A percentile compares a stretch with the other conserved stretches of the same genome.
phyloP scores from a whole-genome alignment of 2,888 invertebrate species.

The Drosophila nr. perissopoda region DNA sequence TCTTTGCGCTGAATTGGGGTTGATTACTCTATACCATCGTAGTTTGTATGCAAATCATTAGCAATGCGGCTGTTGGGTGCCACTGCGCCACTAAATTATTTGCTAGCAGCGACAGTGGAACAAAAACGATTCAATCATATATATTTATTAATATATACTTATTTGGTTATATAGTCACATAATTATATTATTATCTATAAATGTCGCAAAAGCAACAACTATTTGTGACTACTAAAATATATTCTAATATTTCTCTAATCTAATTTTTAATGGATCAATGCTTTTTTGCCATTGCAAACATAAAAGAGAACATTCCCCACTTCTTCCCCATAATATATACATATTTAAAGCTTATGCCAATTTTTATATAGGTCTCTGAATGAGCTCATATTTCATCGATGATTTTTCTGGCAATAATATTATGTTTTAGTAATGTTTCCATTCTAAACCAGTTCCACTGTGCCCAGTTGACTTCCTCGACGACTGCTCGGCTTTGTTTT shows the following conservation, averaged over 20 bases:
- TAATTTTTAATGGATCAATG: background rate
- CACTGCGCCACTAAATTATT: slow-evolving; percentile 24
- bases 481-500: slow-evolving; percentile 22
- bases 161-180: background rate
- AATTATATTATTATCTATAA: background rate
- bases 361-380: background rate
- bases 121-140: background rate
- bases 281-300: background rate
- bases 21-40: slow-evolving; percentile 51
- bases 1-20: slow-evolving; percentile 59
- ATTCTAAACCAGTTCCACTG: slow-evolving; percentile 45
- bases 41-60: slow-evolving; percentile 46
- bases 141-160: background rate
- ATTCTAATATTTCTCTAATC: too few relatives aligned
- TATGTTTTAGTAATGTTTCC: background rate
- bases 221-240: background rate
- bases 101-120: slow-evolving; percentile 26
- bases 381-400: background rate
- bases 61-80: slow-evolving; percentile 24
- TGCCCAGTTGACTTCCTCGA: slow-evolving; percentile 27
- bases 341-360: background rate
- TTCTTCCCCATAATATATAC: background rate
- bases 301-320: rapidly evolving
- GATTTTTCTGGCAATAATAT: slow-evolving; percentile 1
- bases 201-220: background rate